Evolutionary conservation across 2,113 vertebrate species (phyloP), one percentile per base, ranked within the genome.

Genomic region (Hemiprocne comata): DNA sequence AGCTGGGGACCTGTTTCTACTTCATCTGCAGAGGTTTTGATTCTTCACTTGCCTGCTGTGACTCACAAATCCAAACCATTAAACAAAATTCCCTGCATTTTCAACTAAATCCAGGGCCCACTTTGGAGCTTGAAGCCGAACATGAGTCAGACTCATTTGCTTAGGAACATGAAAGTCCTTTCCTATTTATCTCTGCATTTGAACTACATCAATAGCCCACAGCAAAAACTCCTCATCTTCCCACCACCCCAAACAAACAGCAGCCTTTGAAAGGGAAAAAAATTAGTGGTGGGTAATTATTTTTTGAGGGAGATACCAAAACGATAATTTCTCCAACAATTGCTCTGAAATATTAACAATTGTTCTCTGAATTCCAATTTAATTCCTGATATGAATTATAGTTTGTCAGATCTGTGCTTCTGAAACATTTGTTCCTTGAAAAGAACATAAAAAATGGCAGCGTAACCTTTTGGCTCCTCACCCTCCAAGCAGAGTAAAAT

Each of bases 261-360:
- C 78, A 84, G 94, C 79, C 75, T 96, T 90, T 95, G 14, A 42
- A 42, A 42, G 40, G 40, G 92, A 90, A 88, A 92, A 97, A 94
- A 96, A 95, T 94, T 93, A 96, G 89, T 3, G 51, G 85, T 53
- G 82, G 87, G 91, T 95, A 97, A 95, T 95, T 96, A 96, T 96
- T 95, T 92, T 46, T 88, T 74, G 90, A 89, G 61, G 90, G 85
- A 96, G 96, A 96, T 94, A 95, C 90, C 85, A 88, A 96, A 94
- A 96, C 77, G 93, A 95, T 95, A 88, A 96, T 94, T 96, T 93
- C 95, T 94, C 94, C 92, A 96, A 93, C 95, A 96, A 93, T 95
- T 96, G 91, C 94, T 94, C 90, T 95, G 94, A 95, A 97, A 96
- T 95, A 96, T 90, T 96, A 92, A 91, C 95, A 90, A 91, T 95